phyloP scores from a whole-genome alignment of 2,113 vertebrate genomes.

The Ceyx melanurus region DNA sequence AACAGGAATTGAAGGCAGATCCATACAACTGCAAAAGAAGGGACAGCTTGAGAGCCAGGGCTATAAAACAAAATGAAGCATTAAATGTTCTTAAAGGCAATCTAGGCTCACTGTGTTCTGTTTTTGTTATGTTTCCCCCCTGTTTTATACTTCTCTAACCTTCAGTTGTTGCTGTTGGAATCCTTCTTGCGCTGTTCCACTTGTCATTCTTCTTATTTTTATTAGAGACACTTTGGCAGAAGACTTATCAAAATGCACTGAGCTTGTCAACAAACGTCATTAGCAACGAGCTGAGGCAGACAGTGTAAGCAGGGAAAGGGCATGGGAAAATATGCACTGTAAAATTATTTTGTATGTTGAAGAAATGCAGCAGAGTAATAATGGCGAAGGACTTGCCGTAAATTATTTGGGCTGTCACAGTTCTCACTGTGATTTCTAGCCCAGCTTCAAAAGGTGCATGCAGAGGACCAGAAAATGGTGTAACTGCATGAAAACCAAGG shows the following conservation, averaged over 20 bases:
- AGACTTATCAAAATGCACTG: slow-evolving; percentile 69
- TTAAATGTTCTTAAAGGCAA: slow-evolving; percentile 48
- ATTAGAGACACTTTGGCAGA: slow-evolving; percentile 58
- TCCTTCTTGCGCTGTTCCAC: not conserved
- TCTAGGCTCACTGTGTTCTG: slow-evolving; percentile 32
- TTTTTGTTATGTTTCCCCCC: slow-evolving; percentile 57
- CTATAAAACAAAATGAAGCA: slow-evolving; percentile 39
- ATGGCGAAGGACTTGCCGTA: not conserved
- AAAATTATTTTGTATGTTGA: slow-evolving; percentile 39
- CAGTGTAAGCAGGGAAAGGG: slow-evolving; percentile 45
- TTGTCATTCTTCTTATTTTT: slow-evolving; percentile 69
- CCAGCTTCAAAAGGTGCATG: not conserved
- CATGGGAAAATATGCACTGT: slow-evolving; percentile 72
- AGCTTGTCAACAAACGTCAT: slow-evolving; percentile 68
- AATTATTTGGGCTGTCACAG: not conserved
- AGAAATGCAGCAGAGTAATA: slow-evolving; percentile 45
- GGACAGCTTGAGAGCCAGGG: not conserved
- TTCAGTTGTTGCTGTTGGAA: slow-evolving; percentile 69
- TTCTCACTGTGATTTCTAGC: slow-evolving; percentile 1
- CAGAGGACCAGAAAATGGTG: not conserved
- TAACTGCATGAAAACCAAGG: not conserved
- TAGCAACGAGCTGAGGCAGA: slow-evolving; percentile 52
- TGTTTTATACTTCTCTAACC: slow-evolving; percentile 64
- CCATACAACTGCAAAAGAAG: not conserved
- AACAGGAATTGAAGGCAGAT: not conserved